Evolutionary conservation across 2,888 invertebrate species (phyloP), one percentile per base, ranked within the genome.

Genomic region (Drosophila meridionalis): DNA sequence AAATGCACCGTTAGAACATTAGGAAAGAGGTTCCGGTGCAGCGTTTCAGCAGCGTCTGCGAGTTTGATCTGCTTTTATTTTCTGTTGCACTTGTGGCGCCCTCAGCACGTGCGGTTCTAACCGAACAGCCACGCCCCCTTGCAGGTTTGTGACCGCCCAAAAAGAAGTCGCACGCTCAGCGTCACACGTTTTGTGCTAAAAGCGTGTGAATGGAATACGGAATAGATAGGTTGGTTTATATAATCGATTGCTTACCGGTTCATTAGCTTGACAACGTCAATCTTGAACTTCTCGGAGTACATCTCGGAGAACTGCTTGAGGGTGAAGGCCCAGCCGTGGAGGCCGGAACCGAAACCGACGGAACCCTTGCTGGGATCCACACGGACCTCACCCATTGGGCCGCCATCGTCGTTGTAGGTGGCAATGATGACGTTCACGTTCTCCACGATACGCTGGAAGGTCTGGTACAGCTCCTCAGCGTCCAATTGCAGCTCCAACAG

Each of bases 271-370:
- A 96, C 97, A 59, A 97, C 96, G 93, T 99, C 98, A 83, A 99
- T 98, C 94, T 99, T 98, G 95, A 99, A 99, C 94, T 99, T 99
- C 93, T 97, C 97, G 40, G 99, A 97, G 93, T 99, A 99, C 97
- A 99, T 98, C 94, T 99, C 99, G 56, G 99, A 95, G 94, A 99
- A 99, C 95, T 99, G 99, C 94, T 99, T 99, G 83, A 99, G 95
- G 78, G 99, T 99, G 94, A 99, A 99, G 59, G 99, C 99, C 99
- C 99, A 99, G 80, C 99, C 99, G 94, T 99, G 99, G 77, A 99
- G 97, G 91, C 99, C 99, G 34, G 99, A 99, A 76, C 99, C 99
- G 93, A 99, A 99, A 92, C 99, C 99, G 76, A 99, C 99, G 76
- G 99, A 99, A 88, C 99, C 99, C 94, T 97, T 98, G 94, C 98